Percentiles rank a stretch among this genome's conserved stretches.
Evolutionary conservation across 2,113 vertebrate species (phyloP).

Genomic region (Brachirus orientalis): DNA sequence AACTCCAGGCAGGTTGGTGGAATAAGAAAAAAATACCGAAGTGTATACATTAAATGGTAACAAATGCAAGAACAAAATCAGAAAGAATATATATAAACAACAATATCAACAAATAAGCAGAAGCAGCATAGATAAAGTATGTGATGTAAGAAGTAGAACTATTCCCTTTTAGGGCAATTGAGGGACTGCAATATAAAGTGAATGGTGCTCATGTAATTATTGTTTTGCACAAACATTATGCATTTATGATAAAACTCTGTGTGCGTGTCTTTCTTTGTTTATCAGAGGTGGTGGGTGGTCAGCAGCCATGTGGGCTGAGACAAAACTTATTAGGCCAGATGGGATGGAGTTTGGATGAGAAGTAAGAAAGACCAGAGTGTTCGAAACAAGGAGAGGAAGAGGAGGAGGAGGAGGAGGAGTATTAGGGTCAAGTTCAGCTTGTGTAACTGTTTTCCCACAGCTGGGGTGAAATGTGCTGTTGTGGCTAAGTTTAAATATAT

Average conservation of each 20-base stretch:
- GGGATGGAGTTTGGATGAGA: constrained; percentile 41
- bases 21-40: neutral
- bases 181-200: too few relatives aligned
- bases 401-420: constrained; percentile 36
- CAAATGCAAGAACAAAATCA: too few relatives aligned
- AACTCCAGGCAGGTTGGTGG: too few relatives aligned
- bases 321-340: constrained; percentile 30
- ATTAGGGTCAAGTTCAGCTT: constrained; percentile 64
- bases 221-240: neutral
- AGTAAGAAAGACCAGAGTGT: constrained; percentile 19
- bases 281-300: constrained; percentile 13
- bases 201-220: too few relatives aligned
- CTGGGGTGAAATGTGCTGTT: constrained; percentile 35
- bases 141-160: too few relatives aligned
- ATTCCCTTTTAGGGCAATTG: too few relatives aligned
- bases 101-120: neutral
- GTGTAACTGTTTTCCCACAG: constrained; percentile 63
- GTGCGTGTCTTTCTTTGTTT: constrained; percentile 28
- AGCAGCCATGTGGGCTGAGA: constrained; percentile 30
- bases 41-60: too few relatives aligned
- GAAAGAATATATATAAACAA: too few relatives aligned
- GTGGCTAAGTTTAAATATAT: constrained; percentile 3
- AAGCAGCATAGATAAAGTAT: neutral
- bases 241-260: neutral
- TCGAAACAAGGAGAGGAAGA: neutral